A percentile compares a stretch with the other conserved stretches of the same genome.
These are phyloP conservation scores for Paraplagusia blochii DNA, from an alignment of 2,113 vertebrate genomes.

Conservation along the genomic window DNA sequence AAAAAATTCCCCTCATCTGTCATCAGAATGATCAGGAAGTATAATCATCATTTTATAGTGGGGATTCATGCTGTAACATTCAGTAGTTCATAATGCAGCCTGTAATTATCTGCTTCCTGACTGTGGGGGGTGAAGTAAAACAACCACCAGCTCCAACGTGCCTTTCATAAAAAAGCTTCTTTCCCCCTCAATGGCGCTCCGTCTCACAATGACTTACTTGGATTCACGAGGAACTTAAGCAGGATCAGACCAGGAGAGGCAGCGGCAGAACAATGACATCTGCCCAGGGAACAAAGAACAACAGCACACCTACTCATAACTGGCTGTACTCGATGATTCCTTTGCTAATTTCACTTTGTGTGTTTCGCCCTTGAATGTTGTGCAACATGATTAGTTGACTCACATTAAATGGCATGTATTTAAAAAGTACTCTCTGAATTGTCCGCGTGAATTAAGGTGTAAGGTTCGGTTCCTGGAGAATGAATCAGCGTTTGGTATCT, in stretches of 20 bases:
- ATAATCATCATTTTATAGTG: constrained; percentile 65
- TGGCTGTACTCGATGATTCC: background rate
- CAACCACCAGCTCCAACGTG: constrained; percentile 54
- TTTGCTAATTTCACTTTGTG: too few relatives aligned
- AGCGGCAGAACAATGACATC: constrained; percentile 44
- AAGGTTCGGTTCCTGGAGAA: too few relatives aligned
- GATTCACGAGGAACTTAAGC: constrained; percentile 47
- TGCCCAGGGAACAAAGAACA: constrained; percentile 47
- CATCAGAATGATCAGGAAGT: constrained; percentile 64
- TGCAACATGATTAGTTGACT: too few relatives aligned
- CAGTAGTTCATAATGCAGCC: constrained; percentile 58
- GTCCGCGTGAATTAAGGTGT: too few relatives aligned
- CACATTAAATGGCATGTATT: too few relatives aligned
- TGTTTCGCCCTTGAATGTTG: too few relatives aligned
- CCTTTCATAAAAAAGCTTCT: constrained; percentile 60
- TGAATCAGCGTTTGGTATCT: too few relatives aligned
- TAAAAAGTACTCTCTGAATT: too few relatives aligned
- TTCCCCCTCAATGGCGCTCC: constrained; percentile 51
- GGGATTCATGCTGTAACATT: constrained; percentile 61
- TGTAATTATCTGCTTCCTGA: constrained; percentile 72
- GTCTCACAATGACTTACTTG: constrained; percentile 44
- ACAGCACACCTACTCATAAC: constrained; percentile 19
- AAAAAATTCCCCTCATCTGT: constrained; percentile 62
- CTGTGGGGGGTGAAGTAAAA: constrained; percentile 60
- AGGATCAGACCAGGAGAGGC: constrained; percentile 61